phyloP scores from a whole-genome alignment of 2,888 invertebrate genomes.

The Diarsia brunnea region DNA sequence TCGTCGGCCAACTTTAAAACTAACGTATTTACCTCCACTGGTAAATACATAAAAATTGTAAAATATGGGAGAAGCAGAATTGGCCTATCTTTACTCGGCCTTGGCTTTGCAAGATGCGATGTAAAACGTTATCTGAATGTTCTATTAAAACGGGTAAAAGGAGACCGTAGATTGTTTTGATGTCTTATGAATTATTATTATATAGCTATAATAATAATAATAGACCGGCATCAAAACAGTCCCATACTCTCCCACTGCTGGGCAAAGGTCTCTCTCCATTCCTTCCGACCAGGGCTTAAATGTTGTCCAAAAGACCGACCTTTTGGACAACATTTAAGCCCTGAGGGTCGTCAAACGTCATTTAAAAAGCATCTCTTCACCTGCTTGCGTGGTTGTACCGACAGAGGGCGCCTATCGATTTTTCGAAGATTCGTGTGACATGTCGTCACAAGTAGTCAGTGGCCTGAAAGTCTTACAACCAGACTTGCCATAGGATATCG shows the following conservation, averaged over 20 bases:
- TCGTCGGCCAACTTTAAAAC: slow-evolving; percentile 45
- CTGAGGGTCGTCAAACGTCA: background rate
- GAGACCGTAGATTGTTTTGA: background rate
- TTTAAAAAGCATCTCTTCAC: background rate
- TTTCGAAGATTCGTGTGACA: background rate
- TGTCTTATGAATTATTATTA: background rate
- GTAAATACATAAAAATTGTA: slow-evolving; percentile 42
- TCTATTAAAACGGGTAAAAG: background rate
- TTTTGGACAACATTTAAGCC: too few relatives aligned
- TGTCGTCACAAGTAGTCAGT: background rate
- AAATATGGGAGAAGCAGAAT: slow-evolving; percentile 28
- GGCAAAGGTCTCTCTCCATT: too few relatives aligned
- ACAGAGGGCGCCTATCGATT: background rate
- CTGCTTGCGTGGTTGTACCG: background rate
- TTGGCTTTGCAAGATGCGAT: slow-evolving; percentile 16
- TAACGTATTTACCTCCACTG: slow-evolving; percentile 21
- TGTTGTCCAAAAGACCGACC: too few relatives aligned
- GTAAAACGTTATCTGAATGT: slow-evolving; percentile 23
- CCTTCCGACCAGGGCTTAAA: too few relatives aligned
- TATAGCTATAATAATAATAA: too few relatives aligned
- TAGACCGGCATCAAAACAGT: too few relatives aligned
- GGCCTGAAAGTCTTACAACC: background rate
- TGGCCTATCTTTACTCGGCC: slow-evolving; percentile 27
- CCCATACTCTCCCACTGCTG: too few relatives aligned
- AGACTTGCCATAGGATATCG: background rate